Conservation (phyloP, 2,797 vertebrate genomes). For the Anomalospiza imberbis region DNA sequence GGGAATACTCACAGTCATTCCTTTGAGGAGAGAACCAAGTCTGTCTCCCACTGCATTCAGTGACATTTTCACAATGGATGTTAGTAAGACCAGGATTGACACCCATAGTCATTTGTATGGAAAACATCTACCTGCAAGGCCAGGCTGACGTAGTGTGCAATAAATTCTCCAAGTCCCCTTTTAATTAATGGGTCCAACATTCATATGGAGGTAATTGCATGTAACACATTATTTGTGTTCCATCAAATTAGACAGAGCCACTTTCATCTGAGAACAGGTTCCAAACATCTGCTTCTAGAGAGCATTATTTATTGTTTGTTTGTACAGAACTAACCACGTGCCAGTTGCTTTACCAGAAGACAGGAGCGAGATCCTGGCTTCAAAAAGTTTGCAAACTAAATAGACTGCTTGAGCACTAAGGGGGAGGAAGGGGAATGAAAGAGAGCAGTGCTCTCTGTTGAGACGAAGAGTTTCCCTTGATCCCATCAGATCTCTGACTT, state of each 20-base stretch:
- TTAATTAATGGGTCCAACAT: constrained; percentile 71
- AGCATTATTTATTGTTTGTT: constrained; percentile 41
- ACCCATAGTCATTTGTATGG: constrained; percentile 14
- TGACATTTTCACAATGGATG: constrained; percentile 23
- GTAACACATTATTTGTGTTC: constrained; percentile 53
- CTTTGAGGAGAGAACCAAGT: constrained; percentile 5
- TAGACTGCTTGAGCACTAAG: neutral
- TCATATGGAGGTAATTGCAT: constrained; percentile 53
- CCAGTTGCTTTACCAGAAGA: constrained; percentile 35
- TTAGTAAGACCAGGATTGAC: constrained; percentile 2
- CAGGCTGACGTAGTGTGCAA: neutral
- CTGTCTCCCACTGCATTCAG: neutral
- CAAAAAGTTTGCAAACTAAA: neutral
- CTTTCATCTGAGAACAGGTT: constrained; percentile 31
- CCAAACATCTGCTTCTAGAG: constrained; percentile 54
- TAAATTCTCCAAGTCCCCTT: constrained; percentile 72
- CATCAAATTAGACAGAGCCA: constrained; percentile 19
- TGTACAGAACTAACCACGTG: constrained; percentile 19
- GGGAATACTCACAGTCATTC: constrained; percentile 18
- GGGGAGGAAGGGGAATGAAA: neutral
- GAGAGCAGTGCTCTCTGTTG: neutral
- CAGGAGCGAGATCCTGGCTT: neutral
- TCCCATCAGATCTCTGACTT: neutral
- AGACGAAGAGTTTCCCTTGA: neutral
- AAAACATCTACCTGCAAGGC: constrained; percentile 55